Evolutionary conservation across 2,888 invertebrate species (phyloP).

Genomic region (Dioctria rufipes): DNA sequence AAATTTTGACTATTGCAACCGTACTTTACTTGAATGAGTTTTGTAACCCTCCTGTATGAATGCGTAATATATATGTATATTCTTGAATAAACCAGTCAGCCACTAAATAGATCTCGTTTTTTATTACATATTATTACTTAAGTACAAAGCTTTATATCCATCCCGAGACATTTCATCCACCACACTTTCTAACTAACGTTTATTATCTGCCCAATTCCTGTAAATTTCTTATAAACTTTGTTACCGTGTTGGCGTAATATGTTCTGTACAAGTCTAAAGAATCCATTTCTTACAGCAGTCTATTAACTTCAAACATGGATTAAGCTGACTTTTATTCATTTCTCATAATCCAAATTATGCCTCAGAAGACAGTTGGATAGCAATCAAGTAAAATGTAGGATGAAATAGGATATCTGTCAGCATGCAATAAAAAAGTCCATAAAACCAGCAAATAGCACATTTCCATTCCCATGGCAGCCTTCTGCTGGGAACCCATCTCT

Average conservation of each 20-base stretch:
- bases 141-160: too few relatives aligned
- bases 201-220: too few relatives aligned
- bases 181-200: too few relatives aligned
- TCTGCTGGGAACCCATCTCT: background rate
- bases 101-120: too few relatives aligned
- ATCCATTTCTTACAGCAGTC: slow-evolving; percentile 30
- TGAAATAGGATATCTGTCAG: slow-evolving; percentile 50
- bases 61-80: too few relatives aligned
- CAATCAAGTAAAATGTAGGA: slow-evolving; percentile 49
- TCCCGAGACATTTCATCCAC: too few relatives aligned
- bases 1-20: too few relatives aligned
- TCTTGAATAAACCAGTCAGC: too few relatives aligned
- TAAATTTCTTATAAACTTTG: slow-evolving; percentile 2
- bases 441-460: slow-evolving; percentile 46
- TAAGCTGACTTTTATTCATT: slow-evolving; percentile 11
- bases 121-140: too few relatives aligned
- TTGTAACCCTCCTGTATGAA: too few relatives aligned
- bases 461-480: slow-evolving; percentile 31
- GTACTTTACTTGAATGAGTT: too few relatives aligned
- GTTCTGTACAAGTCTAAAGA: slow-evolving; percentile 9
- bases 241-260: slow-evolving; percentile 3
- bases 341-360: slow-evolving; percentile 49
- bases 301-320: slow-evolving; percentile 39
- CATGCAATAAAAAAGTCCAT: slow-evolving; percentile 50
- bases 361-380: slow-evolving; percentile 26